Base-by-base conservation (phyloP, 2,113 vertebrate species). In the Camarhynchus parvulus region DNA sequence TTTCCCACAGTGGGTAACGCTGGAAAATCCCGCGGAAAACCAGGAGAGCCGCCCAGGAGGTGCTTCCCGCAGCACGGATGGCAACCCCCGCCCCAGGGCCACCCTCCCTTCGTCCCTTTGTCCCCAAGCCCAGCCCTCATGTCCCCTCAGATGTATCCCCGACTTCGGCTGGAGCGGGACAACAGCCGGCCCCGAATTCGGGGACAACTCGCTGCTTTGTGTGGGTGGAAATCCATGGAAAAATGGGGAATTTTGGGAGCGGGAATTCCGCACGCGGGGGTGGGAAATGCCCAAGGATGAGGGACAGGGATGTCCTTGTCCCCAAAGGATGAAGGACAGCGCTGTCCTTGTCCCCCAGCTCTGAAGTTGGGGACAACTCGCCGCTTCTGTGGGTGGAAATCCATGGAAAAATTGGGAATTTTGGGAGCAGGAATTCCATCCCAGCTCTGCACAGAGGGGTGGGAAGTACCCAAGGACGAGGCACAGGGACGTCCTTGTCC, bases 21-120 rank as follows among this genome's bases (percentile, higher is more conserved):
- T 9, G 5, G 2, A 53, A 85, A 30, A 6, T 22, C 7, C 0
- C 50, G 0, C 0, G 33, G 80, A 20, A 20, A 18, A 21, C 2
- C 3, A 39, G 63, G 52, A 61, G 58, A 37, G 31, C 18, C n/a
- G 76, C 67, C 87, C 82, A 46, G 88, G 82, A 95, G 42, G 61
- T 42, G 50, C 78, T 90, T 33, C 89, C 70, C 37, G 0, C 41
- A 5, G 91, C 91, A 90, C 46, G 13, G 89, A 90, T 0, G 66
- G 89, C 92, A 69, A 72, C 49, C 23, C 52, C 62, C 2, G 24
- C 52, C 41, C 15, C 10, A 19, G 33, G n/a, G 63, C 78, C 78
- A 68, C 64, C 44, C 18, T 8, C 22, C 39, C 28, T 5, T 1
- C 11, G 61, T 78, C 28, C 30, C 42, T 8, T 5, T 42, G 30